Evolutionary conservation across 2,113 vertebrate genomes (phyloP).

Genomic region (Gobio gobio): DNA sequence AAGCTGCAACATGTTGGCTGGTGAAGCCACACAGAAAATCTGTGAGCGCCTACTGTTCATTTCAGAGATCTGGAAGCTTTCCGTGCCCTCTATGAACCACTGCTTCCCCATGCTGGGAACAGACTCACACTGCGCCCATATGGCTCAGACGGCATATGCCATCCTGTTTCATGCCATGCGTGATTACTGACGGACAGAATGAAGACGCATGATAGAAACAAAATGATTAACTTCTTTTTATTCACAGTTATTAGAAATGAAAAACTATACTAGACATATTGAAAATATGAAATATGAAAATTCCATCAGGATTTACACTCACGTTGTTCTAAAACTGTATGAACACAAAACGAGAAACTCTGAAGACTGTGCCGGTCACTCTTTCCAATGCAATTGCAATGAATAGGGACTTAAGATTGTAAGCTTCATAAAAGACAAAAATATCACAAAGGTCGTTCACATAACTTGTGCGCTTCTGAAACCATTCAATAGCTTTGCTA

Average conservation of each 20-base stretch:
- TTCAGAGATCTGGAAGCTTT: constrained; percentile 72
- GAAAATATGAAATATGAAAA: background rate
- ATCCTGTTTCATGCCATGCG: constrained; percentile 63
- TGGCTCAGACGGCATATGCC: constrained; percentile 68
- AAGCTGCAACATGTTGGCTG: constrained; percentile 74
- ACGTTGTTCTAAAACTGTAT: background rate
- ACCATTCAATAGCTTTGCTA: too few relatives aligned
- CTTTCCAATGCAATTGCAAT: background rate
- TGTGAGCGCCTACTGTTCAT: constrained; percentile 72
- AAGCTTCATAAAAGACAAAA: background rate
- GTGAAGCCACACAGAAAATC: constrained; percentile 66
- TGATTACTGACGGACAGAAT: constrained; percentile 36
- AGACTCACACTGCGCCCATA: constrained; percentile 72
- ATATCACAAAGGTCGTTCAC: background rate
- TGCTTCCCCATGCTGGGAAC: constrained; percentile 64
- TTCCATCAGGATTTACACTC: background rate
- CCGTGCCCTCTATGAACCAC: constrained; percentile 65
- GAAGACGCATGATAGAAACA: background rate
- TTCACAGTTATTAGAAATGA: background rate
- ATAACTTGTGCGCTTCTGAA: background rate
- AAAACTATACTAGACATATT: background rate
- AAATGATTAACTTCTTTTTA: background rate
- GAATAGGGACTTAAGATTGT: background rate
- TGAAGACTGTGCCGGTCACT: background rate
- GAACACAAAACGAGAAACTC: background rate